phyloP scores from a whole-genome alignment of 92 coral and sea anemone genomes.

The Plumapathes pennacea region DNA sequence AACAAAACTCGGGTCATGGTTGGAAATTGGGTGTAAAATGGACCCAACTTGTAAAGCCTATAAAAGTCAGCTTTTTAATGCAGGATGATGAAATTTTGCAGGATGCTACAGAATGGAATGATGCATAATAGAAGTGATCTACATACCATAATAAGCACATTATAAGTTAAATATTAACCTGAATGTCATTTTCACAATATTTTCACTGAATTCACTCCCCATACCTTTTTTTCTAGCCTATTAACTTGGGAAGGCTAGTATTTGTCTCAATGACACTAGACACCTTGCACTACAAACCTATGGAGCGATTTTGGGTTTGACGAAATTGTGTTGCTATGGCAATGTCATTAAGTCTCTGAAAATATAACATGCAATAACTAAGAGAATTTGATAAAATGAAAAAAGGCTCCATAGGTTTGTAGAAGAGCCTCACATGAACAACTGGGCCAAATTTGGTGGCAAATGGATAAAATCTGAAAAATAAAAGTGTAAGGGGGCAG shows the following conservation, averaged over 20 bases:
- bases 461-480: neutral
- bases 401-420: slow-evolving; percentile 13
- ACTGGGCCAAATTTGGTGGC: slow-evolving; percentile 22
- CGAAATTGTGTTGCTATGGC: slow-evolving; percentile 31
- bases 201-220: slow-evolving; percentile 26
- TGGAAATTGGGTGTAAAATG: too few relatives aligned
- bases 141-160: too few relatives aligned
- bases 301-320: slow-evolving; percentile 39
- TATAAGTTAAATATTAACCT: too few relatives aligned
- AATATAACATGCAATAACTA: neutral
- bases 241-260: slow-evolving; percentile 19
- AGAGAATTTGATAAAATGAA: slow-evolving; percentile 19
- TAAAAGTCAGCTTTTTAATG: too few relatives aligned
- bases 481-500: slow-evolving; percentile 4
- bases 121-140: too few relatives aligned
- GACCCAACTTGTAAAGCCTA: too few relatives aligned
- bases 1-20: too few relatives aligned
- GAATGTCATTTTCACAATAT: too few relatives aligned
- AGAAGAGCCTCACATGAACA: slow-evolving; percentile 2
- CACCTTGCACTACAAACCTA: slow-evolving; percentile 30
- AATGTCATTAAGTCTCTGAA: slow-evolving; percentile 3
- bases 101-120: too few relatives aligned
- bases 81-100: too few relatives aligned
- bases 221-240: slow-evolving; percentile 13
- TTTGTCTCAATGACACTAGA: slow-evolving; percentile 35